Evolutionary conservation across 35 echinoderm and acorn worm species (phyloP).

Genomic region (Hemicentrotus pulcherrimus): DNA sequence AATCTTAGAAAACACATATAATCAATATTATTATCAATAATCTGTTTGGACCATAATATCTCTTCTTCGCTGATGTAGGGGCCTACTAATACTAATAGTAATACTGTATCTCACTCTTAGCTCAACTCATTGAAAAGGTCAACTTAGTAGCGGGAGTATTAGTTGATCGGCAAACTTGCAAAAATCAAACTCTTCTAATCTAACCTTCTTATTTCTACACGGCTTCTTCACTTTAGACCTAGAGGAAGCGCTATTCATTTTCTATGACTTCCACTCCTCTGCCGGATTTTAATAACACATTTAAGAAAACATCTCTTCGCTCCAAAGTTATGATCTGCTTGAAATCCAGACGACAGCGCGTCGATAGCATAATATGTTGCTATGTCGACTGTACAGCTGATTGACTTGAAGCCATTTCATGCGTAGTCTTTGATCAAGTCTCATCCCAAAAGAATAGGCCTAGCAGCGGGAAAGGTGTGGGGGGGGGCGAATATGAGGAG

Average conservation of each 20-base stretch:
- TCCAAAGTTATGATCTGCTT: neutral
- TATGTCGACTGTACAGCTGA: slow-evolving; percentile 25
- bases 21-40: too few species aligned
- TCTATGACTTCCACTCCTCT: neutral
- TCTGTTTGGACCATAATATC: too few species aligned
- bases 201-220: neutral
- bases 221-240: neutral
- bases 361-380: neutral
- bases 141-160: too few species aligned
- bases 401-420: neutral
- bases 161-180: too few species aligned
- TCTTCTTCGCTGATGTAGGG: too few species aligned
- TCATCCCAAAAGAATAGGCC: neutral
- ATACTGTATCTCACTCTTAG: too few species aligned
- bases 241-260: neutral
- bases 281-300: neutral
- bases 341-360: neutral
- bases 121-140: too few species aligned
- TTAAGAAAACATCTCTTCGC: neutral
- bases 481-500: too few species aligned
- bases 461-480: neutral
- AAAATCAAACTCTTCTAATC: too few species aligned
- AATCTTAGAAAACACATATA: too few species aligned
- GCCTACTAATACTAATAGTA: too few species aligned
- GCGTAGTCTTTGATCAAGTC: slow-evolving; percentile 26